A percentile compares a stretch with the other conserved stretches of the same genome.
These are phyloP conservation scores for Calypte anna DNA, from an alignment of 2,113 vertebrate species.

Conservation along the genomic window DNA sequence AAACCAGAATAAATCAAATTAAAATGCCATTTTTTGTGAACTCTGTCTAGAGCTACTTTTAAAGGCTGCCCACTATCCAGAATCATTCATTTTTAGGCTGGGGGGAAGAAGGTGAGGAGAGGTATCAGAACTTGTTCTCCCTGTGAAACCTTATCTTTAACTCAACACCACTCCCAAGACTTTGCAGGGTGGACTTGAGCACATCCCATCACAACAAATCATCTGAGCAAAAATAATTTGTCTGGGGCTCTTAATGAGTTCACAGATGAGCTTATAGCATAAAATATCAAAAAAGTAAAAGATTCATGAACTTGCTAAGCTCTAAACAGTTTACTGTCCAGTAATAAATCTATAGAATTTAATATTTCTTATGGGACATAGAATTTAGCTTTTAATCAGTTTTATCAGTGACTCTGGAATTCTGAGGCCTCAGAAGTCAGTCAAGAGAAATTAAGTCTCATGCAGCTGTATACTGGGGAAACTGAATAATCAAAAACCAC, in stretches of 20 bases:
- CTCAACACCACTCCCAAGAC: not conserved
- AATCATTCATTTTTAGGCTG: not conserved
- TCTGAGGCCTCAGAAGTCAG: not conserved
- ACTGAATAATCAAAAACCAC: not conserved
- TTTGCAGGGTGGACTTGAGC: not conserved
- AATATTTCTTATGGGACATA: not conserved
- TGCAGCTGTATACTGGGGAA: not conserved
- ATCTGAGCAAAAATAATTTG: not conserved
- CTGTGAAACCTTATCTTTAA: not conserved
- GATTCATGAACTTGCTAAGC: not conserved
- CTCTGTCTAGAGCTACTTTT: not conserved
- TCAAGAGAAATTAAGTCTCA: not conserved
- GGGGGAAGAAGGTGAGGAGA: accelerated
- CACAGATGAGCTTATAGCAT: not conserved
- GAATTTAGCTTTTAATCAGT: not conserved
- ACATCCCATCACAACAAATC: not conserved
- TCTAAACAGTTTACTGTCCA: not conserved
- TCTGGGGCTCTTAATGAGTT: not conserved
- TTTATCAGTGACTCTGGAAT: not conserved
- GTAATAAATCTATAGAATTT: not conserved
- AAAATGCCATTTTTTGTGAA: not conserved
- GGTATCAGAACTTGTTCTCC: not conserved
- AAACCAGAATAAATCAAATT: not conserved
- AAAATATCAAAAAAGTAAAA: not conserved
- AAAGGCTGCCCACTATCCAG: not conserved